Base-by-base conservation (phyloP, 1,140 invertebrate genomes). In the Hermetia illucens region DNA sequence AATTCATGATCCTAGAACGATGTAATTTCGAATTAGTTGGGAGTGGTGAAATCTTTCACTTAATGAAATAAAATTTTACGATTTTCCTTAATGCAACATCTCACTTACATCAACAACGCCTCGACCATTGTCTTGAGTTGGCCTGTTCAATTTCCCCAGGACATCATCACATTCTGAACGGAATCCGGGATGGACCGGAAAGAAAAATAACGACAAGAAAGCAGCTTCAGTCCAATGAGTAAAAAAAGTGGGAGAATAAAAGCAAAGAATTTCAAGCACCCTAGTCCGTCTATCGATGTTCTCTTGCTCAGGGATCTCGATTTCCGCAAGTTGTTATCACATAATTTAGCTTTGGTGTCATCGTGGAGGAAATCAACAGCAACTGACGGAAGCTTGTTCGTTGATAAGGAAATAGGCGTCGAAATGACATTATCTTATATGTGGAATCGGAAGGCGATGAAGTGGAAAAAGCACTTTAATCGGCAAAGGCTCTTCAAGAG, bases 11-110 rank as follows among this genome's bases (percentile, higher is more conserved):
- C n/a, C n/a, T n/a, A n/a, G n/a, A n/a, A n/a, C n/a, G n/a, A n/a
- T n/a, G n/a, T n/a, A n/a, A n/a, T n/a, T n/a, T n/a, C n/a, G n/a
- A n/a, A n/a, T n/a, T n/a, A n/a, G n/a, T 27, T 27, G 24, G 24
- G 24, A 27, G 24, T 27, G 24, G 24, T 13, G 24, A 8, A 27
- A 13, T 27, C 24, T 13, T 27, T 27, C 24, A 27, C 8, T 27
- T 27, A 27, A 27, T 27, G 24, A 27, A 27, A 27, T 27, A 27
- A 27, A 27, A 27, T 27, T 27, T 27, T 27, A 27, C 24, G 24
- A 27, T 27, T 27, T 27, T 13, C 24, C 24, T 27, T 27, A 27
- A 27, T 27, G 24, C 24, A 8, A 27, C 13, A 9, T 27, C 24
- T 27, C 24, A 27, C 24, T 27, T 27, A 27, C 24, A 13, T 13